A percentile compares a stretch with the other conserved stretches of the same genome.
Conservation (phyloP, 2,113 vertebrate genomes). For the Sterrhoptilus dennistouni region DNA sequence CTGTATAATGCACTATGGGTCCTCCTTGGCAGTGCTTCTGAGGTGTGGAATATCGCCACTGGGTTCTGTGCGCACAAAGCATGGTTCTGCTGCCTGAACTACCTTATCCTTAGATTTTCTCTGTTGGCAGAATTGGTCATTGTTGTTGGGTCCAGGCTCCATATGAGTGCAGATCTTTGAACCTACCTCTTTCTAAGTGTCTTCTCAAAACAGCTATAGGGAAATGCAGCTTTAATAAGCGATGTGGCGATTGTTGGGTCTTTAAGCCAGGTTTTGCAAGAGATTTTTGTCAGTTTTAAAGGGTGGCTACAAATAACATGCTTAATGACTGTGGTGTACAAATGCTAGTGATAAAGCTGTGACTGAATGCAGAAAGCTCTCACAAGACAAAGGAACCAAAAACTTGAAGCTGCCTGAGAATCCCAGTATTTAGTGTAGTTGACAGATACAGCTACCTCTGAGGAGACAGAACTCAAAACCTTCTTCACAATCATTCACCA, state of each 20-base stretch:
- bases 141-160: neutral
- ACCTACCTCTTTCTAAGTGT: neutral
- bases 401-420: neutral
- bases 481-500: neutral
- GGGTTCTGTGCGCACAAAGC: neutral
- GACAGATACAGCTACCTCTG: neutral
- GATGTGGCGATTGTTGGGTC: fast-evolving
- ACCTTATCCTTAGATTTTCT: neutral
- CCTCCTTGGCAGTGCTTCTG: neutral
- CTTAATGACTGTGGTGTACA: neutral
- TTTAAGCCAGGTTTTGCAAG: neutral
- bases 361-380: neutral
- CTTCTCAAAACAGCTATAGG: neutral
- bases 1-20: neutral
- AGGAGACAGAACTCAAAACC: neutral
- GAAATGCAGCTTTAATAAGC: neutral
- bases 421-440: neutral
- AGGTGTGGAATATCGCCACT: neutral
- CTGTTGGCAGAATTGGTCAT: neutral
- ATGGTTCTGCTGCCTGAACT: neutral
- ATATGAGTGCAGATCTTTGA: neutral
- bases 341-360: neutral
- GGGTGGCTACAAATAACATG: neutral
- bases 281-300: neutral
- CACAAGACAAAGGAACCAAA: neutral